Conservation (phyloP, 2,113 vertebrate genomes). For the Ceyx margarethae region DNA sequence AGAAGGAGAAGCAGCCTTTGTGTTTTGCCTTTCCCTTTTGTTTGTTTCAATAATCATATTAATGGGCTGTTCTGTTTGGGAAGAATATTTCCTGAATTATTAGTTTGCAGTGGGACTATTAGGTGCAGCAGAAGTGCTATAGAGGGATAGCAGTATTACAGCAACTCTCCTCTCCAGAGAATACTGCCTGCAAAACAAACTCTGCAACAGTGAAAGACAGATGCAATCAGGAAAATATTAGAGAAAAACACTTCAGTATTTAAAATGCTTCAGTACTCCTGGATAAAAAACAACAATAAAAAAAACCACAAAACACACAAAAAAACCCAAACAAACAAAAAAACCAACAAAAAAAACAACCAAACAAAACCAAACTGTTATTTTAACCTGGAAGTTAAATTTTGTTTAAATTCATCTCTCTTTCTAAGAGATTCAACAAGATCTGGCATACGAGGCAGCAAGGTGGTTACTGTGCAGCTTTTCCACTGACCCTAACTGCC, state of each 20-base stretch:
- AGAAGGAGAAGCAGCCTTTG: neutral
- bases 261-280: neutral
- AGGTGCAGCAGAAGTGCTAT: neutral
- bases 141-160: neutral
- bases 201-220: neutral
- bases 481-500: neutral
- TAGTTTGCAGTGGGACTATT: neutral
- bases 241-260: neutral
- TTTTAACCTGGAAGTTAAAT: neutral
- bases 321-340: too few relatives aligned
- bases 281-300: neutral
- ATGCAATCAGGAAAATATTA: neutral
- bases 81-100: neutral
- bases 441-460: neutral
- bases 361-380: too few relatives aligned
- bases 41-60: neutral
- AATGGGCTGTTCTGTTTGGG: neutral
- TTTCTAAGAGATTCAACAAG: neutral
- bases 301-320: neutral
- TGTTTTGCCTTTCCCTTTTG: neutral
- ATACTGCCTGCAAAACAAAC: neutral
- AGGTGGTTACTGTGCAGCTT: neutral
- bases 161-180: neutral
- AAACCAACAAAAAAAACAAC: too few relatives aligned
- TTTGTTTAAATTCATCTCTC: neutral